phyloP scores from a whole-genome alignment of 2,888 invertebrate species.

The Orchesella flavescens region DNA sequence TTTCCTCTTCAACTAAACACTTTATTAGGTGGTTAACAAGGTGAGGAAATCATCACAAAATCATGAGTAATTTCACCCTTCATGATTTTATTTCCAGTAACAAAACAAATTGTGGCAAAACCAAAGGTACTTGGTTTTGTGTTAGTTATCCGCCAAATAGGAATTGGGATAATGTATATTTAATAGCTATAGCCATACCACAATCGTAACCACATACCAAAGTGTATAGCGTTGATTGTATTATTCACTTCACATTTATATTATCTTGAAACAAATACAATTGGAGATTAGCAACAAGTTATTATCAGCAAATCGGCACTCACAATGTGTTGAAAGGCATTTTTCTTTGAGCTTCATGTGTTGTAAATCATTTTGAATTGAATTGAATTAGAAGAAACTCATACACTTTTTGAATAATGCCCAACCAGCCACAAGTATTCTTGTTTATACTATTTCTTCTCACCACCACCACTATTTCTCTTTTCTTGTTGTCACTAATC shows the following conservation, averaged over 20 bases:
- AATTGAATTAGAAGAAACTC: no score
- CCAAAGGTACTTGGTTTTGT: no score
- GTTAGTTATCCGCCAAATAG: no score
- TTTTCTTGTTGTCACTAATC: slow-evolving; percentile 1
- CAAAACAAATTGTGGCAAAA: no score
- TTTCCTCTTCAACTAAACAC: slow-evolving; percentile 34
- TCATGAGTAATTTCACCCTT: slow-evolving; percentile 24
- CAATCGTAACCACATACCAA: no score
- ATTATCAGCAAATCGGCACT: slow-evolving; percentile 18
- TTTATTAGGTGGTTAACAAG: slow-evolving; percentile 57
- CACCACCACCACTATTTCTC: neutral
- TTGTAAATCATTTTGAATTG: slow-evolving; percentile 36
- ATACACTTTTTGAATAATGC: neutral
- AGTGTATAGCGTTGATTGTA: no score
- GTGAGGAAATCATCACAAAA: slow-evolving; percentile 4
- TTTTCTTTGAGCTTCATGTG: slow-evolving; percentile 19
- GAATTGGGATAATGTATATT: no score
- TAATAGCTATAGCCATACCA: no score
- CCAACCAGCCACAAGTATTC: no score
- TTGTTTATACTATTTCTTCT: no score
- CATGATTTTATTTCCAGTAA: neutral
- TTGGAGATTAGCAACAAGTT: slow-evolving; percentile 37
- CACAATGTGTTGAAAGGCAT: slow-evolving; percentile 38
- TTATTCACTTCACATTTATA: neutral
- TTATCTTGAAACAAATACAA: neutral